phyloP scores from a whole-genome alignment of 2,797 vertebrate species.

The Percopsis omiscomaycus region DNA sequence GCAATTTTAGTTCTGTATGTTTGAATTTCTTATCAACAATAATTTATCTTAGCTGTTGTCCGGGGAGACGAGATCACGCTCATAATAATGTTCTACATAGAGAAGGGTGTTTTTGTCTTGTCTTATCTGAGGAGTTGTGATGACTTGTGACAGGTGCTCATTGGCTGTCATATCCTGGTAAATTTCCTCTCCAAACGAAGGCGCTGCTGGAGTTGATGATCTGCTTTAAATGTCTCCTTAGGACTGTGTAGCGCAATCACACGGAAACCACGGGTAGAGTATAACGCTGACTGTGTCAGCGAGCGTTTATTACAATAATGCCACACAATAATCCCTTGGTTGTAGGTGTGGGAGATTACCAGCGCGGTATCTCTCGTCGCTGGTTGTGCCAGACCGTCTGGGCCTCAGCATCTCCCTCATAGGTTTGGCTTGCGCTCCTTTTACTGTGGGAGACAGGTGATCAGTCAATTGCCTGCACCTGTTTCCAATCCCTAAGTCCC shows the following conservation, averaged over 20 bases:
- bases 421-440: too few species aligned
- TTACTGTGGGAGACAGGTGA: too few species aligned
- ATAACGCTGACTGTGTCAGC: too few species aligned
- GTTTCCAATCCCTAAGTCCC: too few species aligned
- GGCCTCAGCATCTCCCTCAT: too few species aligned
- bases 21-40: not conserved
- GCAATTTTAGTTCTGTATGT: not conserved
- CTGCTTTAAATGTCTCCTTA: slow-evolving; percentile 7
- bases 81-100: not conserved
- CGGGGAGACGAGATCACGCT: not conserved
- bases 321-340: too few species aligned
- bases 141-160: slow-evolving; percentile 20
- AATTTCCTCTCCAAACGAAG: slow-evolving; percentile 30
- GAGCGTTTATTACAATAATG: too few species aligned
- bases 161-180: slow-evolving; percentile 34
- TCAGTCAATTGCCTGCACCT: too few species aligned
- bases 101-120: not conserved
- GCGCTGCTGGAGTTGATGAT: slow-evolving; percentile 9
- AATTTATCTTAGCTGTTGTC: not conserved
- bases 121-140: slow-evolving; percentile 8
- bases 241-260: not conserved
- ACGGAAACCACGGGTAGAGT: too few species aligned
- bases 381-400: too few species aligned
- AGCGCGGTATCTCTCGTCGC: too few species aligned
- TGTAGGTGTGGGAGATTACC: too few species aligned